Conservation (phyloP, 2,888 invertebrate species). For the Tenthredo livida region DNA sequence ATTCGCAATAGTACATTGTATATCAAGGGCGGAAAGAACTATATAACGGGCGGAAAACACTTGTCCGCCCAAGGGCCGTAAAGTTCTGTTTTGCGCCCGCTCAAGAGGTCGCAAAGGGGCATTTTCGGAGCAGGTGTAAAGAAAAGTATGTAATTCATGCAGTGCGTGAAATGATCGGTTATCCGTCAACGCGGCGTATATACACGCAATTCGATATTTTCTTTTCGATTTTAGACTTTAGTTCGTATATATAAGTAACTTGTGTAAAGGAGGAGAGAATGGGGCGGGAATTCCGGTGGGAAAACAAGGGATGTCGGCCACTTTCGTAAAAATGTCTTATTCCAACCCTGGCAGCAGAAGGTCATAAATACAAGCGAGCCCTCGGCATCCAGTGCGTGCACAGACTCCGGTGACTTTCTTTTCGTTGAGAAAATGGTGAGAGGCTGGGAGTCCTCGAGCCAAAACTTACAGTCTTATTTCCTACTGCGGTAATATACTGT, state of each 20-base stretch:
- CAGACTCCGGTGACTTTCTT: slow-evolving; percentile 17
- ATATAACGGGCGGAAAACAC: no score
- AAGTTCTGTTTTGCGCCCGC: no score
- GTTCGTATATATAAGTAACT: not conserved
- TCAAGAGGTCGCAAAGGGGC: no score
- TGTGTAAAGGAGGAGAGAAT: not conserved
- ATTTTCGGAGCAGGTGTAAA: no score
- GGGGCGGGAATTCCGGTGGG: slow-evolving; percentile 7
- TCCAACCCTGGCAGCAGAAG: slow-evolving; percentile 10
- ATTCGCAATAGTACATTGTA: no score
- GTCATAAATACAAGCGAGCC: slow-evolving; percentile 19
- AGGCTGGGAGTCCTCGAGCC: not conserved
- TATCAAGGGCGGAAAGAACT: no score
- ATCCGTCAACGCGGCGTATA: not conserved
- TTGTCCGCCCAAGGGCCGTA: no score
- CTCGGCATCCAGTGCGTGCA: slow-evolving; percentile 23
- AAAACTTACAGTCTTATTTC: not conserved
- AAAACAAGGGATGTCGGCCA: slow-evolving; percentile 25
- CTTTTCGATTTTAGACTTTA: not conserved
- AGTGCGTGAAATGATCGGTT: not conserved
- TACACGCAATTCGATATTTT: not conserved
- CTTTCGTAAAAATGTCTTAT: slow-evolving; percentile 33
- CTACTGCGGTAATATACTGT: not conserved
- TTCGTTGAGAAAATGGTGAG: not conserved
- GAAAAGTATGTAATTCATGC: no score